These are phyloP conservation scores for Orgyia antiqua DNA, from an alignment of 2,888 invertebrate genomes.

Conservation along the genomic window DNA sequence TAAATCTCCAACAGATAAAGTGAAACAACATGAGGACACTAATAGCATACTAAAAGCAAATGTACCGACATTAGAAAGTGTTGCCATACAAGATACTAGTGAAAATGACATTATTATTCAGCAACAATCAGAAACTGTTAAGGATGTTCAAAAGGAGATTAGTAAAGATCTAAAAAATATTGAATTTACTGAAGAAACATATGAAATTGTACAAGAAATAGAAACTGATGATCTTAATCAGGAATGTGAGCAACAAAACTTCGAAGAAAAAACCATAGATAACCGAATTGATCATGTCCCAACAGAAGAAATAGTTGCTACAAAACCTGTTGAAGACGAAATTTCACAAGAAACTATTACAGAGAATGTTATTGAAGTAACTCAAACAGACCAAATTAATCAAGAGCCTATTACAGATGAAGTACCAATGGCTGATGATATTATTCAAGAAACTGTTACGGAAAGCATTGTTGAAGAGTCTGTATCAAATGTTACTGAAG, in stretches of 20 bases:
- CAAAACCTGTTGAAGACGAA: no score
- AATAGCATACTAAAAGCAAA: not conserved
- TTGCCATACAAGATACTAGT: not conserved
- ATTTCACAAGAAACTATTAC: no score
- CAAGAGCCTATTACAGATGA: no score
- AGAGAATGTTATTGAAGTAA: no score
- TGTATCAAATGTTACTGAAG: slow-evolving; percentile 1
- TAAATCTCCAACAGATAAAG: slow-evolving; percentile 16
- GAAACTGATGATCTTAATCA: not conserved
- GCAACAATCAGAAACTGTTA: slow-evolving; percentile 2
- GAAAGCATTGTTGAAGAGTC: slow-evolving; percentile 1
- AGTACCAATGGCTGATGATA: no score
- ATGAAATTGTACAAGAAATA: not conserved
- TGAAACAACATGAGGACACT: slow-evolving; percentile 8
- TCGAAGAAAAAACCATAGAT: no score
- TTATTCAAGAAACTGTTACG: not conserved
- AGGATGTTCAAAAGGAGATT: slow-evolving; percentile 9
- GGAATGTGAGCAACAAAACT: not conserved
- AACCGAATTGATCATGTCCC: not conserved
- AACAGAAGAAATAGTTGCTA: not conserved
- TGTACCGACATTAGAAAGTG: not conserved
- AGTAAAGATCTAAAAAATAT: slow-evolving; percentile 3
- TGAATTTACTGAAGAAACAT: slow-evolving; percentile 3
- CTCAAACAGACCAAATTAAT: no score
- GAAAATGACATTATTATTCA: not conserved